Base-by-base conservation (phyloP, 2,797 vertebrate genomes). In the Galaxias olidus region DNA sequence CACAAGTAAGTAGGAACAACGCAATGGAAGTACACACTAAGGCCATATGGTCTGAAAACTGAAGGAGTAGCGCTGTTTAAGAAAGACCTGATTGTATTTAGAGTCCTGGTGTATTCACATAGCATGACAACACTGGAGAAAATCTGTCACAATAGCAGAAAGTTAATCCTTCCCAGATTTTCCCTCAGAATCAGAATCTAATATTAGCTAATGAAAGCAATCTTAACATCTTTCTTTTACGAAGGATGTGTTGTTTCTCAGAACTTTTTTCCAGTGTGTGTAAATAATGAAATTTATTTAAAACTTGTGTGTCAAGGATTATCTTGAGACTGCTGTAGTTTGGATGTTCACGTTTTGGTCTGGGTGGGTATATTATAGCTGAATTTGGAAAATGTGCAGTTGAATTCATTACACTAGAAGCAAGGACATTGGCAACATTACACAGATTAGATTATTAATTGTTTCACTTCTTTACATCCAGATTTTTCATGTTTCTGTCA, bases 91-190 rank as follows among this genome's bases (percentile, higher is more conserved):
- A 73, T 67, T 74, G 70, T 74, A 59, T 43, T 52, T 59, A 56
- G 68, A 80, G 68, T 71, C 67, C 72, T 75, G 75, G 79, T 78
- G 66, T 65, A 62, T 84, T 84, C 79, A 78, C 72, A 72, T 70
- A 67, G 78, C 69, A 73, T 75, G 74, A 84, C 81, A 82, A 87
- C 81, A 85, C 85, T 72, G 74, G 78, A 62, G 72, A 63, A 75
- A 87, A 86, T 87, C 83, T 86, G 85, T 80, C 61, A 43, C 61
- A 76, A 72, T 82, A 82, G 86, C 86, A 88, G 75, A 89, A 87
- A 73, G 54, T 71, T 90, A 87, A 90, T 87, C 73, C 77, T 77
- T 84, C 87, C 86, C 87, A 90, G 88, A 90, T 87, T 87, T 86
- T 78, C 77, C 86, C 82, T 87, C 84, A 85, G 82, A 81, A 84